These are phyloP conservation scores for Eulacestoma nigropectus DNA, from an alignment of 2,113 vertebrate species.

Conservation along the genomic window DNA sequence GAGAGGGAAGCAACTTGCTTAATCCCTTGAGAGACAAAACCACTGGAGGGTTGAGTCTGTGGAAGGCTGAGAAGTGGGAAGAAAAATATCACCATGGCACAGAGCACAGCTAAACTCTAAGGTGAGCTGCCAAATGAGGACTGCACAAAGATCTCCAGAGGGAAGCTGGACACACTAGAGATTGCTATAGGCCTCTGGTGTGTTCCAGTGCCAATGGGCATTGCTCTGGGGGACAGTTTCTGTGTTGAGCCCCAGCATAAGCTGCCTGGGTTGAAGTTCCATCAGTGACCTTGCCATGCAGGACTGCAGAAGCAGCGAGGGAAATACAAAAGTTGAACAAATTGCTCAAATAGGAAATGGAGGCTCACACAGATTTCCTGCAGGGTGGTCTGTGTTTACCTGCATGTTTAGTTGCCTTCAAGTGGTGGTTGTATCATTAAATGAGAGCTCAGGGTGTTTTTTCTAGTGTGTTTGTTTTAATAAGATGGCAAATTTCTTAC, in stretches of 20 bases:
- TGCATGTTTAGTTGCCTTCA: background rate
- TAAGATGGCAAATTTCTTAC: background rate
- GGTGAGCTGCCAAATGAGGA: background rate
- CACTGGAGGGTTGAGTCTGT: background rate
- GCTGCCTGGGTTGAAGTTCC: background rate
- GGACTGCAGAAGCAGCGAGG: background rate
- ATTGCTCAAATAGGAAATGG: background rate
- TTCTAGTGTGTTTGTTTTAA: background rate
- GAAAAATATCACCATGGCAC: background rate
- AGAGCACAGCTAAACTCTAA: background rate
- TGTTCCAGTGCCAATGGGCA: background rate
- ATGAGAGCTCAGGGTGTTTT: background rate
- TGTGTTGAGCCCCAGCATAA: background rate
- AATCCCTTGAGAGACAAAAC: background rate
- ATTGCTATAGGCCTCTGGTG: background rate
- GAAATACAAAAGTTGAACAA: background rate
- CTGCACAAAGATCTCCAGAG: background rate
- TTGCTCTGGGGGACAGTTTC: accelerated
- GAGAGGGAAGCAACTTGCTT: background rate
- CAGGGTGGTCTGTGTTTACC: background rate
- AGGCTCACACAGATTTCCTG: background rate
- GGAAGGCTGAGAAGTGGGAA: background rate
- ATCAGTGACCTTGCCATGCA: accelerated
- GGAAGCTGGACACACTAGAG: background rate
- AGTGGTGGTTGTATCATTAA: background rate